phyloP scores from a whole-genome alignment of 2,888 invertebrate species.

The Sphaeridia pumilis region DNA sequence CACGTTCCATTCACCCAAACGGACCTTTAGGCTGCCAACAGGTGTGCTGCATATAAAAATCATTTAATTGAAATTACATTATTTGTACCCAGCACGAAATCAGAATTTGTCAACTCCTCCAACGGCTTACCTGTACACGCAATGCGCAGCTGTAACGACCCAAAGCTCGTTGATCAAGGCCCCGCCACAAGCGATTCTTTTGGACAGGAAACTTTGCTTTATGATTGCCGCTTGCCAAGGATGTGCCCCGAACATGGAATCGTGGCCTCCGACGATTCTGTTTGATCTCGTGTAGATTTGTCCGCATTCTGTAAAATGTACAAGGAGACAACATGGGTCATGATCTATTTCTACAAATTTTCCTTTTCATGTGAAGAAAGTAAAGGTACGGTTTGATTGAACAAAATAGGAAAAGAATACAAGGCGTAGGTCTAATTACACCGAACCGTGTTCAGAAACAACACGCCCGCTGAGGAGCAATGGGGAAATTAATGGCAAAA shows the following conservation, averaged over 20 bases:
- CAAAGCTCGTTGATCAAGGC: slow-evolving; percentile 78
- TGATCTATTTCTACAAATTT: too few species aligned
- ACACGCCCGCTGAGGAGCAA: too few species aligned
- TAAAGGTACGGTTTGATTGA: too few species aligned
- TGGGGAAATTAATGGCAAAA: too few species aligned
- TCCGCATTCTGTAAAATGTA: slow-evolving; percentile 65
- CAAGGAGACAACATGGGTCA: too few species aligned
- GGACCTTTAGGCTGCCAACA: slow-evolving; percentile 73
- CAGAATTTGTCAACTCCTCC: neutral
- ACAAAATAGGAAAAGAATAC: too few species aligned
- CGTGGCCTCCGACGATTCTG: slow-evolving; percentile 82
- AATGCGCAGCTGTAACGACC: slow-evolving; percentile 70
- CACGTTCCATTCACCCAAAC: slow-evolving; percentile 88
- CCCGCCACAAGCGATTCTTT: slow-evolving; percentile 83
- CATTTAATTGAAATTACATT: neutral
- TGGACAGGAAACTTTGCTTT: slow-evolving; percentile 77
- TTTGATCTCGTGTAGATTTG: slow-evolving; percentile 76
- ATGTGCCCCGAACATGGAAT: slow-evolving; percentile 78
- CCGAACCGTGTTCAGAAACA: too few species aligned
- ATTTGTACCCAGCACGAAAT: neutral
- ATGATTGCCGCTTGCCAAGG: slow-evolving; percentile 91
- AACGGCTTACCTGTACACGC: slow-evolving; percentile 65
- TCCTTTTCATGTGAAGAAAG: too few species aligned
- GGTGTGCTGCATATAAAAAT: slow-evolving; percentile 54
- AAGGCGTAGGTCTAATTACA: too few species aligned